Evolutionary conservation across 2,113 vertebrate genomes (phyloP).

Genomic region (Talpa occidentalis): DNA sequence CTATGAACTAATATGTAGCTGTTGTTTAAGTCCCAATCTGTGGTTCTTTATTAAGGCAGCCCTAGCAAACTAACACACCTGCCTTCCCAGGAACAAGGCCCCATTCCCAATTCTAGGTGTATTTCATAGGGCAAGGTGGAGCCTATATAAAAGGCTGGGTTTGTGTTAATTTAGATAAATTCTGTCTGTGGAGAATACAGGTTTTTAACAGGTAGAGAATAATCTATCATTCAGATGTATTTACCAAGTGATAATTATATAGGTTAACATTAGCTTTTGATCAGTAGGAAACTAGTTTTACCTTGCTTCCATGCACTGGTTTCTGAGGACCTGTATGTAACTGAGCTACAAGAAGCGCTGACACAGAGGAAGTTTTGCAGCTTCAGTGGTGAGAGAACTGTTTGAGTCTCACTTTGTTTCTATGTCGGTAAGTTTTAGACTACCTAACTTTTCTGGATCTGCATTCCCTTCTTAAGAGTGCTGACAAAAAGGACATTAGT

Average conservation of each 20-base stretch:
- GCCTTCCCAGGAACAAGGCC: background rate
- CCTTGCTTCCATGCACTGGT: background rate
- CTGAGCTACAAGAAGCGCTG: background rate
- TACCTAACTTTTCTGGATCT: background rate
- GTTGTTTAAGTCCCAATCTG: background rate
- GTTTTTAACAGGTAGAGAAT: conserved; percentile 45
- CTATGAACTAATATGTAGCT: background rate
- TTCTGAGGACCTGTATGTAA: background rate
- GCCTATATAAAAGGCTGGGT: background rate
- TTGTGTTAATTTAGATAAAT: background rate
- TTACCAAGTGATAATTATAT: background rate
- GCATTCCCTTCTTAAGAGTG: background rate
- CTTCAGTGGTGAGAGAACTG: background rate
- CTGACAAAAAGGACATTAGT: background rate
- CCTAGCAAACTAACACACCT: background rate
- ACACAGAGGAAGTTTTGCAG: background rate
- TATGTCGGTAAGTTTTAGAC: background rate
- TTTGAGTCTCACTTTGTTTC: background rate
- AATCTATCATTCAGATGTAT: background rate
- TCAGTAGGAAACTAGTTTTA: background rate
- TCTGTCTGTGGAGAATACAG: background rate
- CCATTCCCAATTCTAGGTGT: background rate
- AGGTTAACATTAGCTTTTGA: background rate
- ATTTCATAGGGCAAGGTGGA: background rate
- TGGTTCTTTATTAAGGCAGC: background rate